Base-by-base conservation (phyloP, 2,113 vertebrate species). In the Neomonachus schauinslandi region DNA sequence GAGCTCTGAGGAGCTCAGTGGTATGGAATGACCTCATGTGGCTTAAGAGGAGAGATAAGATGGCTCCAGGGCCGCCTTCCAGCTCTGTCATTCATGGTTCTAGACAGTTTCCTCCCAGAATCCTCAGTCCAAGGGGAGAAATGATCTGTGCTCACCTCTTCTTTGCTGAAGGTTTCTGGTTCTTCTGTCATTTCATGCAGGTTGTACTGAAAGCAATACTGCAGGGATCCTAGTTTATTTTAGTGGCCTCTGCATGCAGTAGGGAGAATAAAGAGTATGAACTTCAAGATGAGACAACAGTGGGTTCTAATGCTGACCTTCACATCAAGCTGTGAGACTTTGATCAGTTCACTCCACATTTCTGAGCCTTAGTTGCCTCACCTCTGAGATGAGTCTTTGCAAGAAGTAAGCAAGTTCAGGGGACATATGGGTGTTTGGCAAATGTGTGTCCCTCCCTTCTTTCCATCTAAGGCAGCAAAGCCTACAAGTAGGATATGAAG, bases 21-120 rank as follows among this genome's bases (percentile, higher is more conserved):
- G 84, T 93, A 51, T 89, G 91, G 65, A 93, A 89, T 97, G 94
- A 98, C 63, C 74, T 93, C 92, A 97, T 91, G 71, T 69, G 69
- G 77, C 33, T 51, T 51, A 74, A 97, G 86, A 55, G 65, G 15
- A 95, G 51, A 94, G 80, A 97, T 95, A 92, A 97, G 89, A 36
- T 83, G 91, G n/a, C 77, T 84, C 88, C 90, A 87, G 63, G 55
- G 69, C n/a, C 80, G 39, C 21, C 63, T 94, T 93, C 55, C 61
- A 91, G 55, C 28, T 92, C 55, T 36, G 46, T 85, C 72, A 5
- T 82, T 95, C 82, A 55, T 33, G 57, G 39, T 46, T 84, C 55
- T 95, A 72, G 81, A 83, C 53, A 80, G 28, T 77, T 88, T 96
- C 31, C 51, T 83, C 61, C 79, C 61, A 83, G 82, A 72, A 42